Base-by-base conservation (phyloP, 2,888 invertebrate genomes). In the Lampropteryx suffumata region DNA sequence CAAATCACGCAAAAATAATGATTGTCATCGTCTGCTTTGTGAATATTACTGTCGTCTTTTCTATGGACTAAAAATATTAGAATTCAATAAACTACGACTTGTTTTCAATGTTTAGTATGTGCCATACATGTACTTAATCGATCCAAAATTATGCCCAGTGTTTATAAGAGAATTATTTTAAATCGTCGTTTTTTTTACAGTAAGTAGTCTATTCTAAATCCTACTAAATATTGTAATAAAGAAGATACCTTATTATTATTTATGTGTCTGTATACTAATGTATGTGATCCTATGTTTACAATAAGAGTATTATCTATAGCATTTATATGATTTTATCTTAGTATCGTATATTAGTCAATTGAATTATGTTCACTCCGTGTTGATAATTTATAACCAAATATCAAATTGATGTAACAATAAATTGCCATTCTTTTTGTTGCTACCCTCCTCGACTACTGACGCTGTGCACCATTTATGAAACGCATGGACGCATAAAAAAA, bases 301-400 rank as follows among this genome's bases (percentile, higher is more conserved):
- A 37, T 55, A 47, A 48, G 36, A 61, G 57, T 61, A 57, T 59
- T 61, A 61, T 53, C 11, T 33, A 36, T 45, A 57, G 61, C 58
- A 61, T 61, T 61, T 61, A 58, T 40, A 24, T 27, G 10, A 53
- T 37, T 50, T 33, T 53, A 26, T 49, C 26, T 54, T 54, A 55
- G 44, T 49, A 49, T 13, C 11, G 9, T 43, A 34, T 13, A 30
- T 14, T 12, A 9, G 3, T 21, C 2, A 8, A 10, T 10, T 24
- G 7, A 11, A 36, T 37, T 32, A 35, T 36, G 24, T 37, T 30
- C 37, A 36, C 37, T 30, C 11, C 30, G 11, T 30, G 29, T 13
- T 32, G 10, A 21, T 30, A 2, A 21, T 36, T 14, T 14, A 45
- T 26, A 29, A 13, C 26, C 14, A 37, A 37, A 32, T 30, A 24